Conservation (phyloP, 2,797 vertebrate species). For the Sebastolobus altivelis region DNA sequence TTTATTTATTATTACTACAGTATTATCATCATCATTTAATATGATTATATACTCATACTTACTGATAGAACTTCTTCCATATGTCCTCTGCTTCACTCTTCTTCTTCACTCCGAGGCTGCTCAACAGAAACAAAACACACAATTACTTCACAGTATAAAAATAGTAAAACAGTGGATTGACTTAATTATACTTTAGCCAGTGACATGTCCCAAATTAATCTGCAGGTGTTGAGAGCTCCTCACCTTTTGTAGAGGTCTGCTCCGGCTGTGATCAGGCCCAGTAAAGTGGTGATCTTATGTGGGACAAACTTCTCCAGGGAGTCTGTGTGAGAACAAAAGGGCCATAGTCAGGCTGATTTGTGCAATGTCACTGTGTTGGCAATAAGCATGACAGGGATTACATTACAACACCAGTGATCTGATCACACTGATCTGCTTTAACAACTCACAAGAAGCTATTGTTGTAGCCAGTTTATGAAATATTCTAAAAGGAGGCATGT, state of each 20-base stretch:
- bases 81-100: slow-evolving; percentile 77
- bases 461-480: neutral
- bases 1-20: neutral
- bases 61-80: slow-evolving; percentile 81
- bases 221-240: neutral
- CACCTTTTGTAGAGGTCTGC: slow-evolving; percentile 78
- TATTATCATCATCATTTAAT: neutral
- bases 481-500: neutral
- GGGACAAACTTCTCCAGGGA: slow-evolving; percentile 71
- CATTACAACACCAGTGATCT: slow-evolving; percentile 4
- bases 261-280: slow-evolving; percentile 76
- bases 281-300: slow-evolving; percentile 74
- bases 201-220: neutral
- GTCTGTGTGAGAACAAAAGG: slow-evolving; percentile 62
- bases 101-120: slow-evolving; percentile 79
- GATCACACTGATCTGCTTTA: slow-evolving; percentile 29
- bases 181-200: neutral
- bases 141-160: neutral
- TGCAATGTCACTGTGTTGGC: slow-evolving; percentile 19
- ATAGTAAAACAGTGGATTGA: neutral
- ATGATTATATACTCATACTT: slow-evolving; percentile 41
- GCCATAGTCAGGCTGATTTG: neutral
- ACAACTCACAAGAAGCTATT: neutral
- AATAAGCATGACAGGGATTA: slow-evolving; percentile 66
- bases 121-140: neutral